Base-by-base conservation (phyloP, 2,113 vertebrate genomes). In the Myotis lucifugus region DNA sequence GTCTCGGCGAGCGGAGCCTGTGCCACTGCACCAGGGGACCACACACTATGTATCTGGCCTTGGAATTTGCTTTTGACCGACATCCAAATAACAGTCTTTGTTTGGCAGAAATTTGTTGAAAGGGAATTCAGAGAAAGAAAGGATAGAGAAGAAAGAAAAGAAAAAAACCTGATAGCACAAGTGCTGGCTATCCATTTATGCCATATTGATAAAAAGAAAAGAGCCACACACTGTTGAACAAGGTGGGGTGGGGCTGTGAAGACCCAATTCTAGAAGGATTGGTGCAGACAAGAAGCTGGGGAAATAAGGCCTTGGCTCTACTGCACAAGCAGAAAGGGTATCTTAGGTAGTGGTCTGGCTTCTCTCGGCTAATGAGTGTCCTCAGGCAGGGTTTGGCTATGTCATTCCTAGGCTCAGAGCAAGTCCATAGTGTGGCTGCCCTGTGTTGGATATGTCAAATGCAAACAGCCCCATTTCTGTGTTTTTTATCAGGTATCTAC, bases 401-500 rank as follows among this genome's bases (percentile, higher is more conserved):
- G 37, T 37, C 23, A 25, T 77, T 52, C 84, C n/a, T 66, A 74
- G 17, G 14, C 42, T 54, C 37, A 25, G 18, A 76, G 21, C 37
- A 77, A 54, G 69, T 74, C 56, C 25, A 8, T 56, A 56, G 50
- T 67, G 19, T 78, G 46, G 76, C n/a, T 84, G 32, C 73, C n/a
- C 37, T 72, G 2, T 59, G 10, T 46, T 87, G 50, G 11, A n/a
- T 54, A 25, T 72, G 42, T 77, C 37, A 66, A 37, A 32, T 79
- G 42, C 34, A 69, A 15, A 78, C 13, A 85, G 40, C 50, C 27
- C 34, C 90, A 5, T 82, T 81, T 86, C 61, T 96, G 0, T 96
- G 25, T 91, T 91, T 89, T 94, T 69, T 90, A 95, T 92, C 96
- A 99, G 99, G 99, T 99, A 85, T 99, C 99, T 17, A 99, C 99